A percentile compares a stretch with the other conserved stretches of the same genome.
Evolutionary conservation across 2,113 vertebrate genomes (phyloP).

Genomic region (Erythrolamprus reginae): DNA sequence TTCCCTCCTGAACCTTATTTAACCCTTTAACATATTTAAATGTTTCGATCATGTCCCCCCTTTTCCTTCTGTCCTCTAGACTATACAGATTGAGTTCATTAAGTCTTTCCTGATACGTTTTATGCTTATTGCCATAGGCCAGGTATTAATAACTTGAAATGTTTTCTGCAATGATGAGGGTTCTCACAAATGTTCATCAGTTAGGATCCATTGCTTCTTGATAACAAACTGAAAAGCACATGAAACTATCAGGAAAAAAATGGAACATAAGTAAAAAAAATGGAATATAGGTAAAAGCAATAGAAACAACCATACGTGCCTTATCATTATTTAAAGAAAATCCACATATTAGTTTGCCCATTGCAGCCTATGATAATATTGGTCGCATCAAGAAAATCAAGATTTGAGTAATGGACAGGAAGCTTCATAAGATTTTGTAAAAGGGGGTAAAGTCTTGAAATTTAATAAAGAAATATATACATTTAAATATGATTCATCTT

Average conservation of each 20-base stretch:
- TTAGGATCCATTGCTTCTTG: not conserved
- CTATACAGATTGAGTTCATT: no score
- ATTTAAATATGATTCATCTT: not conserved
- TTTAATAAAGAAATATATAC: not conserved
- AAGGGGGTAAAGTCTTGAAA: not conserved
- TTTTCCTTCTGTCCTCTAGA: no score
- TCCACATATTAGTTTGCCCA: not conserved
- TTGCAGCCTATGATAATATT: not conserved
- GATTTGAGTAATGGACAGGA: not conserved
- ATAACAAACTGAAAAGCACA: not conserved
- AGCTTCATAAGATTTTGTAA: not conserved
- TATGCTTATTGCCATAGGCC: not conserved
- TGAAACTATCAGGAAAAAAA: not conserved
- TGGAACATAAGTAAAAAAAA: not conserved
- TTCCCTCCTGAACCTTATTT: no score
- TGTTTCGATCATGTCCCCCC: no score
- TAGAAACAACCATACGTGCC: not conserved
- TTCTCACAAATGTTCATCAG: not conserved
- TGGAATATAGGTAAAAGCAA: not conserved
- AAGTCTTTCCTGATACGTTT: no score
- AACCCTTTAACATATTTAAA: no score
- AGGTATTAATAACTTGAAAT: not conserved
- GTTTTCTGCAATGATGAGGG: not conserved
- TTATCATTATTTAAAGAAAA: not conserved
- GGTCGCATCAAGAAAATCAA: not conserved